Base-by-base conservation (phyloP, 1,140 invertebrate species). In the Drosophila mauritiana region DNA sequence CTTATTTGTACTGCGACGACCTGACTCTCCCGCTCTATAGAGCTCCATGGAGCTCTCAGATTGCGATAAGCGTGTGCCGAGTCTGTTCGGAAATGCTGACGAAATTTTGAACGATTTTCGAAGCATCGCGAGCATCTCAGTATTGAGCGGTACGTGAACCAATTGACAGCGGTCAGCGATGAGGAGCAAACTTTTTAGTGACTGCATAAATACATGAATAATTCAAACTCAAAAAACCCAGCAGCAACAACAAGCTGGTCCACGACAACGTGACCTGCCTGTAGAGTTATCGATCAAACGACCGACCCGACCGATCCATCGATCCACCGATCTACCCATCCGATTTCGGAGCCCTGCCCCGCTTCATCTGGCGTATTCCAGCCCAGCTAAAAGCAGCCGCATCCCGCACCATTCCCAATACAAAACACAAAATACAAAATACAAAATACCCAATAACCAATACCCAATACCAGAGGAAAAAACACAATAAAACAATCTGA, bases 251-350 rank as follows among this genome's bases (percentile, higher is more conserved):
- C 74, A 61, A 67, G 67, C 68, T 85, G 65, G 80, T 61, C 69
- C 40, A 12, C 62, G 63, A 56, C 67, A 70, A 88, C 82, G 83
- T 88, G 82, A 88, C 82, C 65, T 81, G 84, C 83, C 79, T 88
- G 78, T 86, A 75, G 72, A 86, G 82, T 75, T 85, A 83, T 82
- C 78, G 76, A 85, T 85, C 78, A 85, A 84, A 58, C 73, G 77
- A 68, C 78, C 51, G 68, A 48, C 63, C 61, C 46, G 46, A 51
- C 56, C 56, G 63, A 73, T 67, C 55, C 46, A 57, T 43, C 45
- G 51, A 27, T 31, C 27, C 7, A 31, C 27, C 27, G 7, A 13
- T 67, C 51, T 56, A 31, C 22, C 67, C 67, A 69, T 69, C 57
- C 48, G 65, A 68, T 37, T 69, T 69, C 42, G 67, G 57, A 56